These are phyloP conservation scores for Hydrolagus colliei DNA, from an alignment of 2,797 vertebrate species.

Conservation along the genomic window DNA sequence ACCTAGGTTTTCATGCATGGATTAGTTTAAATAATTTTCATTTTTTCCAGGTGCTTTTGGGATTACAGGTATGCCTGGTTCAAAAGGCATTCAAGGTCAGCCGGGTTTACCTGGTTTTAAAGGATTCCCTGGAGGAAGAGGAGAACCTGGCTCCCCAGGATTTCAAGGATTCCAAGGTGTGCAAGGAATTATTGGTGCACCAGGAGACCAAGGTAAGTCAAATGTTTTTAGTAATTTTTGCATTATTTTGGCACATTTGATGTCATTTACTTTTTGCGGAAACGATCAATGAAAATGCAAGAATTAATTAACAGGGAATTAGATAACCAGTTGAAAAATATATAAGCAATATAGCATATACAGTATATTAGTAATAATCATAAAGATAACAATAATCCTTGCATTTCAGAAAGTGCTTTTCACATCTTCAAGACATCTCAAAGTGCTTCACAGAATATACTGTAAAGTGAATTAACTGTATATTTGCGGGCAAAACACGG, in stretches of 20 bases:
- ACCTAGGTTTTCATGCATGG: background rate
- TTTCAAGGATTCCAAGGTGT: slow-evolving; percentile 49
- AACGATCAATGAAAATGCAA: too few relatives aligned
- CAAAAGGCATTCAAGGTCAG: slow-evolving; percentile 63
- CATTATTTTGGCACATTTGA: too few relatives aligned
- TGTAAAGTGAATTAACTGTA: too few relatives aligned
- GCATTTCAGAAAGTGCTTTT: too few relatives aligned
- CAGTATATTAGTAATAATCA: too few relatives aligned
- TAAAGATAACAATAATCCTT: too few relatives aligned
- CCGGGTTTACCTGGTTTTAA: slow-evolving; percentile 65
- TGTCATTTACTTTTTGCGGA: background rate
- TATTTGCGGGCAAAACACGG: too few relatives aligned
- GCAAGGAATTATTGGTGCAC: slow-evolving; percentile 54
- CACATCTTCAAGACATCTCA: too few relatives aligned
- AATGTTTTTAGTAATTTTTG: background rate
- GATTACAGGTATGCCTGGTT: slow-evolving; percentile 70
- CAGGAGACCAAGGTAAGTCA: slow-evolving; percentile 67
- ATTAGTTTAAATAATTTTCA: background rate
- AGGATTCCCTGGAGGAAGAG: slow-evolving; percentile 61
- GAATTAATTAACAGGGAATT: too few relatives aligned
- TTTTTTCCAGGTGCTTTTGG: slow-evolving; percentile 57
- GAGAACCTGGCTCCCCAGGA: slow-evolving; percentile 54
- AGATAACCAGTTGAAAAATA: too few relatives aligned
- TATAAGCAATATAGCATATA: too few relatives aligned
- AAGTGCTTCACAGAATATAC: too few relatives aligned